Conservation (phyloP, 2,797 vertebrate species). For the Geotrypetes seraphini region DNA sequence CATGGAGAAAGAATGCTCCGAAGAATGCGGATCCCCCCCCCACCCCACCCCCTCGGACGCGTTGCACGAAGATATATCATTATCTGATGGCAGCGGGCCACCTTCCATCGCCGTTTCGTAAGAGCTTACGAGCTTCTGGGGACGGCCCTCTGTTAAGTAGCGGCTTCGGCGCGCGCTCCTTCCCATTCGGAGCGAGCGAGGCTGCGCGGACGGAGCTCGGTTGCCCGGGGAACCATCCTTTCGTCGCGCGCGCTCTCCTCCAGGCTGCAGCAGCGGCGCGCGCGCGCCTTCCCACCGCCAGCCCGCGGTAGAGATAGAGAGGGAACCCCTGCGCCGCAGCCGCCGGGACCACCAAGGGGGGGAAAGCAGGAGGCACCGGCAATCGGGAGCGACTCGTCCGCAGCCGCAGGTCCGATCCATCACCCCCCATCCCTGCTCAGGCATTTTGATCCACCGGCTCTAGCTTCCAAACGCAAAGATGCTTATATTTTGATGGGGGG, state of each 20-base stretch:
- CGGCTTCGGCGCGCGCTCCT: conserved; percentile 63
- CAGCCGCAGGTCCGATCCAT: conserved; percentile 32
- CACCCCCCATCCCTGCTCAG: background rate
- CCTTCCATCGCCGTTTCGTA: conserved; percentile 74
- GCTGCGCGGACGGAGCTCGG: conserved; percentile 59
- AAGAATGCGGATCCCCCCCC: conserved; percentile 79
- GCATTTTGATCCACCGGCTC: too few relatives aligned
- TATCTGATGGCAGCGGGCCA: conserved; percentile 63
- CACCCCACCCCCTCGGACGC: conserved; percentile 48
- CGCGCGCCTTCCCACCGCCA: background rate
- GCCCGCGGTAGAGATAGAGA: background rate
- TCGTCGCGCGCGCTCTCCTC: too few relatives aligned
- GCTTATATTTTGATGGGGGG: background rate
- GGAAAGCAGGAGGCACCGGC: conserved; percentile 6
- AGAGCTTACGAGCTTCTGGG: conserved; percentile 70
- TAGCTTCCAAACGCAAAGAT: too few relatives aligned
- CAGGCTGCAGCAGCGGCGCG: too few relatives aligned
- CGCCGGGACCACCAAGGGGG: too few relatives aligned
- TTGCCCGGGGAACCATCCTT: too few relatives aligned
- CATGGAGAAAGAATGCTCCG: conserved; percentile 76
- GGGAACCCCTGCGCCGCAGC: too few relatives aligned
- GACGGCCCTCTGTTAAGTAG: conserved; percentile 94
- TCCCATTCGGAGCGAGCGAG: conserved; percentile 74
- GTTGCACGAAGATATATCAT: conserved; percentile 68
- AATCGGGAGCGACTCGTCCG: background rate